Base-by-base conservation (phyloP, 2,888 invertebrate genomes). In the Sepioteuthis lessoniana region DNA sequence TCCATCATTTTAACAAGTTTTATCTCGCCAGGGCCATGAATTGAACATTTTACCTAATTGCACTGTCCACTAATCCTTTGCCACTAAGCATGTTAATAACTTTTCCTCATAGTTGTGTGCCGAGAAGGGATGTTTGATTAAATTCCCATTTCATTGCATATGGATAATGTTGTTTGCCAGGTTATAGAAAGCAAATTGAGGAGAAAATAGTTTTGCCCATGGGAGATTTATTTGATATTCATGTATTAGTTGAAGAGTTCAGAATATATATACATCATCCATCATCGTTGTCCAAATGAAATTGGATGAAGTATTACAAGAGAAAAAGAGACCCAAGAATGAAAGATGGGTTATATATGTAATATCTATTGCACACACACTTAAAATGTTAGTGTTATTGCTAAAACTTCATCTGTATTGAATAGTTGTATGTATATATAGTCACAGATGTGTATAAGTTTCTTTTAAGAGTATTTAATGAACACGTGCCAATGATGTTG, bases 101-200 rank as follows among this genome's bases (percentile, higher is more conserved):
- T 76, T n/a, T 76, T 19, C 76, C 7, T 47, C 55, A n/a, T n/a
- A n/a, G 8, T 31, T n/a, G n/a, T 76, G 76, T 76, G 19, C 76
- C n/a, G 76, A 76, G n/a, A n/a, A 76, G n/a, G 76, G 16, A n/a
- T 76, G n/a, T 76, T 76, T 76, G n/a, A 76, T 76, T 76, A 76
- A 76, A 76, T 76, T 76, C 76, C 76, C 76, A 76, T 76, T 76
- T 76, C 76, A 76, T n/a, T 76, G 76, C 76, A n/a, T 76, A 76
- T 76, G 76, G 76, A n/a, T 76, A 76, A 76, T 76, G n/a, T n/a
- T 76, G 35, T 76, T 76, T 76, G n/a, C 76, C 31, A 76, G 76
- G 31, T 76, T 76, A 76, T 35, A 76, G 76, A 35, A 76, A 76
- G 76, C 76, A n/a, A 76, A 76, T 76, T 76, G 76, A n/a, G 35